Base-by-base conservation (phyloP, 2,797 vertebrate species). In the Danionella dracula region DNA sequence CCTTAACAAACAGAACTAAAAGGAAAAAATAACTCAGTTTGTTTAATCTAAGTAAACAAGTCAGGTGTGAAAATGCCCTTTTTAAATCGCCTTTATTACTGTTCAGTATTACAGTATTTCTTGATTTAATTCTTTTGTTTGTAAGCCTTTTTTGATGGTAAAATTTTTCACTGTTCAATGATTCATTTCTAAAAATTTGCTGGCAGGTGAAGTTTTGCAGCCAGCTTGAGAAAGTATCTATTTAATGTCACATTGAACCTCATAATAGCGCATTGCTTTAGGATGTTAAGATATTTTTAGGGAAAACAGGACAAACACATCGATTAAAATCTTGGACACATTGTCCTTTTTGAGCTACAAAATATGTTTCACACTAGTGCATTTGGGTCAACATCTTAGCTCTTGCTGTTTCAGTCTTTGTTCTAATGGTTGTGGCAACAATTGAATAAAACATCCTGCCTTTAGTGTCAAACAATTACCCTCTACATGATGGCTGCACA, bases 391-490 rank as follows among this genome's bases (percentile, higher is more conserved):
- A 5, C 40, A 8, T 37, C 13, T 29, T 29, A 13, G 23, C 23
- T 27, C 23, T 48, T 38, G 29, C 8, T 37, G 17, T 9, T 27
- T 16, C 5, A 10, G 8, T 23, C n/a, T 46, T 44, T 10, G 35
- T 21, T 48, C n/a, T 0, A 20, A 53, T 35, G 40, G 38, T 27
- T 40, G n/a, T 42, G 19, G 31, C 20, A 51, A 61, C 45, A 54
- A 53, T 35, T 50, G 11, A 50, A 35, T 50, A 51, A 44, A 37
- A 51, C 51, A 37, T 29, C 37, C 16, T 15, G 17, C 53, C 49
- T 69, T 61, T 38, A 12, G 17, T 17, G 34, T 40, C 8, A 56
- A 41, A n/a, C n/a, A n/a, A n/a, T n/a, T n/a, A n/a, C n/a, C n/a
- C n/a, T n/a, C n/a, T n/a, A n/a, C n/a, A n/a, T n/a, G n/a, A n/a